phyloP scores from a whole-genome alignment of 2,113 vertebrate genomes.

The Neotoma lepida region DNA sequence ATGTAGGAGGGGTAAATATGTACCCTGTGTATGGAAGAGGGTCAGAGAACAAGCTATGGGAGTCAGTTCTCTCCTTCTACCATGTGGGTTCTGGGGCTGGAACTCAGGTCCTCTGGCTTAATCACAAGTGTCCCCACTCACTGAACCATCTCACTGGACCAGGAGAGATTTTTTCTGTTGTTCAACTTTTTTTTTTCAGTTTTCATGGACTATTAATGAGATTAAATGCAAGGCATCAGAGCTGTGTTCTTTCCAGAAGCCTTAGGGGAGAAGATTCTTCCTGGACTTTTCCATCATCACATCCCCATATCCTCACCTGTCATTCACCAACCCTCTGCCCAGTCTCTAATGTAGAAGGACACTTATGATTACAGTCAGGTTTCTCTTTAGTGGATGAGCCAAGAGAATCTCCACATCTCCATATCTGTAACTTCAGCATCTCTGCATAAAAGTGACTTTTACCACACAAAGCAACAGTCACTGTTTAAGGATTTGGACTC shows the following conservation, averaged over 20 bases:
- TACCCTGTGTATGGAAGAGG: background rate
- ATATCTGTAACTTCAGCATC: background rate
- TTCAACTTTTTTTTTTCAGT: background rate
- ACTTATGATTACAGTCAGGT: background rate
- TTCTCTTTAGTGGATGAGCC: background rate
- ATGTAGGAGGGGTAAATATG: background rate
- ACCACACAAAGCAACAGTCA: background rate
- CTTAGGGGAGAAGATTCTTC: background rate
- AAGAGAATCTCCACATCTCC: background rate
- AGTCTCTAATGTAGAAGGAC: background rate
- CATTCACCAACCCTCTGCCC: background rate
- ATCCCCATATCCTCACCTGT: background rate
- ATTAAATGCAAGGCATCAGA: background rate
- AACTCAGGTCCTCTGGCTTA: background rate
- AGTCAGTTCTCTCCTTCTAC: background rate
- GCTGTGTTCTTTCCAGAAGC: background rate
- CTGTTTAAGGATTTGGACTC: background rate
- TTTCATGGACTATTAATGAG: slow-evolving; percentile 8
- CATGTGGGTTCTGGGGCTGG: background rate
- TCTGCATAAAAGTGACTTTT: background rate
- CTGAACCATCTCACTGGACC: background rate
- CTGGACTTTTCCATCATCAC: background rate
- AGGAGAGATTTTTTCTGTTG: background rate
- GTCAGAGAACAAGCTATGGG: background rate
- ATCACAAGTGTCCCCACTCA: too few species aligned